Percentiles rank a stretch among this genome's conserved stretches.
phyloP scores from a whole-genome alignment of 2,113 vertebrate genomes.

The Polyodon spathula region DNA sequence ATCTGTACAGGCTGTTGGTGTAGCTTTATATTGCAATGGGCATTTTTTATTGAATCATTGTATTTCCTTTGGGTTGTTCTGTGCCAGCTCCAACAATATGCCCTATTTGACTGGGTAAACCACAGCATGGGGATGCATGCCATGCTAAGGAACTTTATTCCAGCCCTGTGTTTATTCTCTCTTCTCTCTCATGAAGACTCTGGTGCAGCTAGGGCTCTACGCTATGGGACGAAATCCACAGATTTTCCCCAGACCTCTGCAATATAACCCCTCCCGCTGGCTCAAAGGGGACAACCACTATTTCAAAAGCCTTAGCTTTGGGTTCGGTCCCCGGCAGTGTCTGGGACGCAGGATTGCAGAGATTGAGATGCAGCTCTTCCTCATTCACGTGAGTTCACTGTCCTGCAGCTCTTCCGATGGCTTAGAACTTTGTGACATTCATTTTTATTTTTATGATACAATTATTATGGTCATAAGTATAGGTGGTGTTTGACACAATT shows the following conservation, averaged over 20 bases:
- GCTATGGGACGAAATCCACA: conserved; percentile 77
- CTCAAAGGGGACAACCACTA: conserved; percentile 53
- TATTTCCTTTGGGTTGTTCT: too few species aligned
- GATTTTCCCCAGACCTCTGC: conserved; percentile 66
- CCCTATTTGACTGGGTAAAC: too few species aligned
- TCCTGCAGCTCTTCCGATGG: too few species aligned
- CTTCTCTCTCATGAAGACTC: conserved; percentile 54
- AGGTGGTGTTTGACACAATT: too few species aligned
- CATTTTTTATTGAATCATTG: not conserved
- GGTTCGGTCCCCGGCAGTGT: conserved; percentile 84
- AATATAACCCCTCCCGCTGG: conserved; percentile 79
- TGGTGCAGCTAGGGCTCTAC: conserved; percentile 81
- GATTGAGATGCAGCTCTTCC: conserved; percentile 84
- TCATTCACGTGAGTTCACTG: conserved; percentile 72
- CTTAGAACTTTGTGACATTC: too few species aligned
- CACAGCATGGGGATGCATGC: not conserved
- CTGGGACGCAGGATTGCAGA: conserved; percentile 83
- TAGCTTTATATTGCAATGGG: too few species aligned
- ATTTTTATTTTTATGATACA: too few species aligned
- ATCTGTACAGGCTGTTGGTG: too few species aligned
- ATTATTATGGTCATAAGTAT: too few species aligned
- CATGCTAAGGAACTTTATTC: too few species aligned
- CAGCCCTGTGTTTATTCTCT: too few species aligned
- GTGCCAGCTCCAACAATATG: too few species aligned
- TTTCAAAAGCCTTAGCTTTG: conserved; percentile 75